phyloP scores from a whole-genome alignment of 1,140 invertebrate genomes.

The Subanguina moxae region DNA sequence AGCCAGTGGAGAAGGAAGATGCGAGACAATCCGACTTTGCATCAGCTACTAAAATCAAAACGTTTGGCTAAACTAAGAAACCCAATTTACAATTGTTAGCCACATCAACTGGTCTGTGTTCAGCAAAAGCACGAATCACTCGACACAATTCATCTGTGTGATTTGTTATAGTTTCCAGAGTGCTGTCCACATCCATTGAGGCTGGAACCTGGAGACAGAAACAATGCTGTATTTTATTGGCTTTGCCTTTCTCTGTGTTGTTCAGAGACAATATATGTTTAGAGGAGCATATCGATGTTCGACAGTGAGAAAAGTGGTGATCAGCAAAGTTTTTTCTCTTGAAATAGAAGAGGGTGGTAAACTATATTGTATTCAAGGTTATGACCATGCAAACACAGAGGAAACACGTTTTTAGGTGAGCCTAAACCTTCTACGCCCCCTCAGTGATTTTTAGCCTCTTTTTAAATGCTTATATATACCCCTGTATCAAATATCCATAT shows the following conservation, averaged over 20 bases:
- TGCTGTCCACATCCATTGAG: background rate
- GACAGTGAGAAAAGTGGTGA: no score
- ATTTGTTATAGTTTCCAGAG: conserved; percentile 13
- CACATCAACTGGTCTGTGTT: conserved; percentile 8
- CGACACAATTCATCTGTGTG: conserved; percentile 31
- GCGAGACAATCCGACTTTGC: conserved; percentile 25
- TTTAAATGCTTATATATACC: no score
- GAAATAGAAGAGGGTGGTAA: no score
- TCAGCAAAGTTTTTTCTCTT: no score
- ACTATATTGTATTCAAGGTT: no score
- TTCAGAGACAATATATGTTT: conserved; percentile 6
- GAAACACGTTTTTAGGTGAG: no score
- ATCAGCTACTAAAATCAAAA: conserved; percentile 21
- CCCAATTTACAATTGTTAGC: conserved; percentile 30
- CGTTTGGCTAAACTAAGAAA: background rate
- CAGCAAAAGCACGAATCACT: conserved; percentile 30
- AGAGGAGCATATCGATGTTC: background rate
- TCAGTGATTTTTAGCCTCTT: no score
- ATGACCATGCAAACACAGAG: no score
- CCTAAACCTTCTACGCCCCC: no score
- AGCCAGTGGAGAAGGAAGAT: conserved; percentile 37
- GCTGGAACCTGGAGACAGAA: background rate
- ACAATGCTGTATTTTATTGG: background rate
- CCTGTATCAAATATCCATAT: no score
- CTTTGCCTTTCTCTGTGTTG: no score